Conservation (phyloP, 2,113 vertebrate genomes). For the Sylvietta virens region DNA sequence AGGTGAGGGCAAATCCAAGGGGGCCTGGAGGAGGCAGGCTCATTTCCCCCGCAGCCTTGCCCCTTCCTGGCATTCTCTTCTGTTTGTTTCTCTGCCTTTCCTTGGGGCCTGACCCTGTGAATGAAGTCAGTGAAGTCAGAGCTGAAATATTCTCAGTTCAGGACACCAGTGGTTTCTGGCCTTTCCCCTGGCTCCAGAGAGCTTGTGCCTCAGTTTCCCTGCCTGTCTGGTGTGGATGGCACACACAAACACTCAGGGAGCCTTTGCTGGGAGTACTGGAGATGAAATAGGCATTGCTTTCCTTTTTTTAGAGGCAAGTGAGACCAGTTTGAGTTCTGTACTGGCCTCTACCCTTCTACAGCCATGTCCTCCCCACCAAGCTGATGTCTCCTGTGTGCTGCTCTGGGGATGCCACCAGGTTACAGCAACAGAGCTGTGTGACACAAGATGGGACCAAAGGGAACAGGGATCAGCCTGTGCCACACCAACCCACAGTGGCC, state of each 20-base stretch:
- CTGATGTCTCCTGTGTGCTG: background rate
- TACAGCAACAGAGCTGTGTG: background rate
- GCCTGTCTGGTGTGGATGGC: background rate
- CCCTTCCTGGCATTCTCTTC: slow-evolving; percentile 50
- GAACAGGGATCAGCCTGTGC: background rate
- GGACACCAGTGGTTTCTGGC: background rate
- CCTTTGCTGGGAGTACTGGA: background rate
- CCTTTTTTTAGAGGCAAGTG: background rate
- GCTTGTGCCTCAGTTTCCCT: background rate
- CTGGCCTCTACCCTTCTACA: background rate
- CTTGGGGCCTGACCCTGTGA: background rate
- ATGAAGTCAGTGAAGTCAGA: background rate
- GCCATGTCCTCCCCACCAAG: background rate
- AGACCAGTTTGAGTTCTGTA: background rate
- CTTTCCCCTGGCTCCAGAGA: background rate
- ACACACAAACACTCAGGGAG: background rate
- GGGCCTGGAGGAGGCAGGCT: background rate
- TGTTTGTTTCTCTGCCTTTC: background rate
- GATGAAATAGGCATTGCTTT: background rate
- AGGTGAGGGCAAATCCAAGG: slow-evolving; percentile 14
- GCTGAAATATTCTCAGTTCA: background rate
- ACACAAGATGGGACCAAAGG: background rate
- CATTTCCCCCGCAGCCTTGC: slow-evolving; percentile 38
- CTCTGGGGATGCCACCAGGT: background rate
- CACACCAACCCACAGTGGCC: background rate